Percentiles rank a stretch among this genome's conserved stretches.
phyloP scores from a whole-genome alignment of 2,113 vertebrate species.

The Apeltes quadracus region DNA sequence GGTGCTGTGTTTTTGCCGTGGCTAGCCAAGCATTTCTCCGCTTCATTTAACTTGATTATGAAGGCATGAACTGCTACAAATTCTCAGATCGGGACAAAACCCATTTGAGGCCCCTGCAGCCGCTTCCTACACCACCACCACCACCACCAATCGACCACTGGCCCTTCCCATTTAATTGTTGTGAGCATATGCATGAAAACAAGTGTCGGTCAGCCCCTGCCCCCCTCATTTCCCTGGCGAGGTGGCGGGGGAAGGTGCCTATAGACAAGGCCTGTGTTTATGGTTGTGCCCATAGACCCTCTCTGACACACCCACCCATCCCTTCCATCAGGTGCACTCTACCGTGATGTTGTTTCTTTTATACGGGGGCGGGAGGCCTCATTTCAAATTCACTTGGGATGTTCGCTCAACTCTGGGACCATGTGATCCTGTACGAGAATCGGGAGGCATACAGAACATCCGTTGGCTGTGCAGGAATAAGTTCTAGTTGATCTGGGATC shows the following conservation, averaged over 20 bases:
- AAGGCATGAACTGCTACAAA: conserved; percentile 85
- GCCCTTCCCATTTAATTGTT: conserved; percentile 60
- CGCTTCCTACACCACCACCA: conserved; percentile 53
- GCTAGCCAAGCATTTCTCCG: conserved; percentile 73
- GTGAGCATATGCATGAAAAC: conserved; percentile 71
- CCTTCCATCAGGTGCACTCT: conserved; percentile 74
- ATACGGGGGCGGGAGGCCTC: conserved; percentile 30
- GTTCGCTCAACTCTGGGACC: conserved; percentile 24
- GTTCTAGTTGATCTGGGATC: conserved; percentile 22
- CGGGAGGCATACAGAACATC: conserved; percentile 23
- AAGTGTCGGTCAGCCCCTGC: conserved; percentile 63
- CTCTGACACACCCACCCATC: conserved; percentile 60
- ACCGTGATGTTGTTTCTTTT: conserved; percentile 72
- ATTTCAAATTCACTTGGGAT: conserved; percentile 35
- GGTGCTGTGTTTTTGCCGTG: conserved; percentile 67
- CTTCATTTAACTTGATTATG: conserved; percentile 86
- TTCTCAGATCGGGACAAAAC: conserved; percentile 82
- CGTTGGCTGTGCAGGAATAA: conserved; percentile 18
- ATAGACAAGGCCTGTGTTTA: conserved; percentile 42
- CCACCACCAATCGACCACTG: conserved; percentile 53
- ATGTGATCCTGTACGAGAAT: conserved; percentile 23
- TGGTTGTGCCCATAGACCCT: conserved; percentile 42
- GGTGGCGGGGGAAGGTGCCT: neutral
- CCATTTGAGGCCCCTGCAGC: conserved; percentile 54
- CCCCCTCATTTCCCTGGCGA: conserved; percentile 43